Conservation (phyloP, 2,797 vertebrate species). For the Sebastes alutus region DNA sequence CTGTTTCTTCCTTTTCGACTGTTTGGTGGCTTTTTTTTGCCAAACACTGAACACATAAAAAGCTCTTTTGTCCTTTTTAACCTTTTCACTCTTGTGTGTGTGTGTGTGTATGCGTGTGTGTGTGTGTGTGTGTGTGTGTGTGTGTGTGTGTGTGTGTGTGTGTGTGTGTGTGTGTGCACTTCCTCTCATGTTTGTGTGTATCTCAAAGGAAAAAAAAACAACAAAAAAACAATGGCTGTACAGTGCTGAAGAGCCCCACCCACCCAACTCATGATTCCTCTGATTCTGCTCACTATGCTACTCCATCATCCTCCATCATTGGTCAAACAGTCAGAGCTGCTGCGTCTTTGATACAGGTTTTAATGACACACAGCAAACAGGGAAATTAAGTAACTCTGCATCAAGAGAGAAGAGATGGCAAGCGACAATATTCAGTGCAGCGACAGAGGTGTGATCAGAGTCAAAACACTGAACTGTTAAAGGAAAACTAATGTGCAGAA, state of each 20-base stretch:
- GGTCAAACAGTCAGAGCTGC: conserved; percentile 19
- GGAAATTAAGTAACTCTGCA: not conserved
- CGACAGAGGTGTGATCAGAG: not conserved
- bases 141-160: conserved; percentile 10
- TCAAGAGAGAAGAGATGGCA: not conserved
- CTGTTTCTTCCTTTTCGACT: conserved; percentile 28
- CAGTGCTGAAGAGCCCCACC: conserved; percentile 77
- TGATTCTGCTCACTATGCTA: conserved; percentile 56
- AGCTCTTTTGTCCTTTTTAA: conserved; percentile 71
- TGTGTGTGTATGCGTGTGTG: conserved; percentile 2
- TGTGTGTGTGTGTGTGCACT: conserved; percentile 25
- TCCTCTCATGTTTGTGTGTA: conserved; percentile 67
- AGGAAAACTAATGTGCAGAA: not conserved
- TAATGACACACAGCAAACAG: not conserved
- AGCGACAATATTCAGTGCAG: not conserved
- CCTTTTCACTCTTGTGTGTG: conserved; percentile 67
- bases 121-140: conserved; percentile 12
- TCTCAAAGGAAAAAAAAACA: conserved; percentile 24
- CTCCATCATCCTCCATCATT: conserved; percentile 50
- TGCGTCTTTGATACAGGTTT: conserved; percentile 23
- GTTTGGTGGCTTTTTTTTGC: conserved; percentile 38
- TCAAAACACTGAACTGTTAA: conserved; percentile 3
- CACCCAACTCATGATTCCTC: conserved; percentile 69
- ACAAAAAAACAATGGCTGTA: conserved; percentile 83
- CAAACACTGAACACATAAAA: conserved; percentile 71